Conservation (phyloP, 2,888 invertebrate species). For the Limenitis camilla region DNA sequence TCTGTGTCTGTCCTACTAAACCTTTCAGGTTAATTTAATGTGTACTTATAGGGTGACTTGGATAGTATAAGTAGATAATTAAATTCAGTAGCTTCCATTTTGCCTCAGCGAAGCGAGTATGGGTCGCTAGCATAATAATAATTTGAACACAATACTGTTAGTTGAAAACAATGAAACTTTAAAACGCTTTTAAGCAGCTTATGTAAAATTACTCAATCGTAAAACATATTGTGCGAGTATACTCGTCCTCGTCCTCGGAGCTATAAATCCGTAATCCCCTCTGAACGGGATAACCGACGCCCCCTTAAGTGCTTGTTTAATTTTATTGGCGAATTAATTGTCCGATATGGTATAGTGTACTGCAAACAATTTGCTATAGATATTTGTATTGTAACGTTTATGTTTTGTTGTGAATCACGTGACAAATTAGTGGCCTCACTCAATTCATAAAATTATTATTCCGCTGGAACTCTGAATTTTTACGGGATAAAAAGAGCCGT, state of each 20-base stretch:
- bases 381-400: neutral
- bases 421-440: too few species aligned
- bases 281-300: slow-evolving; percentile 36
- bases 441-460: too few species aligned
- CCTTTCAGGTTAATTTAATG: too few species aligned
- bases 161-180: neutral
- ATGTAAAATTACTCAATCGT: slow-evolving; percentile 26
- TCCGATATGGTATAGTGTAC: slow-evolving; percentile 31
- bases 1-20: too few species aligned
- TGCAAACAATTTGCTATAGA: neutral
- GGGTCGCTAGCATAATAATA: neutral
- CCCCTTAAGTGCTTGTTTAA: slow-evolving; percentile 48
- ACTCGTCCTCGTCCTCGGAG: slow-evolving; percentile 15
- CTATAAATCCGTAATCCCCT: slow-evolving; percentile 34
- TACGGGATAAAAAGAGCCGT: too few species aligned
- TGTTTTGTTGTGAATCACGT: neutral
- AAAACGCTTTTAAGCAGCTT: slow-evolving; percentile 6
- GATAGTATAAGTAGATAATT: too few species aligned
- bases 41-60: too few species aligned
- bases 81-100: too few species aligned
- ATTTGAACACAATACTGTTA: neutral
- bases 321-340: slow-evolving; percentile 67
- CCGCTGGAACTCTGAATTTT: too few species aligned
- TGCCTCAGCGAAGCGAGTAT: too few species aligned
- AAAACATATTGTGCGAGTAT: slow-evolving; percentile 23